Conservation (phyloP, 2,113 vertebrate genomes). For the Rhinoderma darwinii region DNA sequence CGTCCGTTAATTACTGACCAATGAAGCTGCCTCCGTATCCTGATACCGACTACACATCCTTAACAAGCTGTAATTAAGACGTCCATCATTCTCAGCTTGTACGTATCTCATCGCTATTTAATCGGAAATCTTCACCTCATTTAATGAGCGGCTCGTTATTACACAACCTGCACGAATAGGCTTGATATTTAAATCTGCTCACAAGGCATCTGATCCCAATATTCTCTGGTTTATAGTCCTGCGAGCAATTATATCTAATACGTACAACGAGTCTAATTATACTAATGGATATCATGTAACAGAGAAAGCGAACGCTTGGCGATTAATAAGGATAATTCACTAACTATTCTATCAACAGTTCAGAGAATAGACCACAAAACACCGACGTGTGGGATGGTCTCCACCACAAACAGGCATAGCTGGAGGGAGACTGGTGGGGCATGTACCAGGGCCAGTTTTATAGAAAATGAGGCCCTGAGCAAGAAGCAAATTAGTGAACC, state of each 20-base stretch:
- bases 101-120: not conserved
- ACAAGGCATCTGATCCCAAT: not conserved
- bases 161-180: not conserved
- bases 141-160: slow-evolving; percentile 26
- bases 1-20: too few species aligned
- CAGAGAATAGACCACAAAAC: not conserved
- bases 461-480: too few species aligned
- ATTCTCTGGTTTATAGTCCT: not conserved
- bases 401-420: too few species aligned
- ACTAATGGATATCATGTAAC: slow-evolving; percentile 27
- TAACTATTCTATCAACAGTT: not conserved
- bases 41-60: not conserved
- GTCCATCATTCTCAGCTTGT: not conserved
- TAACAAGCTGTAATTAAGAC: slow-evolving; percentile 19
- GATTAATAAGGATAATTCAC: not conserved
- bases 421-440: too few species aligned
- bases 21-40: not conserved
- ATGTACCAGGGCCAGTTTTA: too few species aligned
- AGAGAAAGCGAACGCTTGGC: not conserved
- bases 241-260: slow-evolving; percentile 1
- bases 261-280: slow-evolving; percentile 36
- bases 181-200: slow-evolving; percentile 8
- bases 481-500: too few species aligned
- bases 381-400: too few species aligned
- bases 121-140: not conserved